phyloP scores from a whole-genome alignment of 2,888 invertebrate genomes.

The Ernsta delagoae region DNA sequence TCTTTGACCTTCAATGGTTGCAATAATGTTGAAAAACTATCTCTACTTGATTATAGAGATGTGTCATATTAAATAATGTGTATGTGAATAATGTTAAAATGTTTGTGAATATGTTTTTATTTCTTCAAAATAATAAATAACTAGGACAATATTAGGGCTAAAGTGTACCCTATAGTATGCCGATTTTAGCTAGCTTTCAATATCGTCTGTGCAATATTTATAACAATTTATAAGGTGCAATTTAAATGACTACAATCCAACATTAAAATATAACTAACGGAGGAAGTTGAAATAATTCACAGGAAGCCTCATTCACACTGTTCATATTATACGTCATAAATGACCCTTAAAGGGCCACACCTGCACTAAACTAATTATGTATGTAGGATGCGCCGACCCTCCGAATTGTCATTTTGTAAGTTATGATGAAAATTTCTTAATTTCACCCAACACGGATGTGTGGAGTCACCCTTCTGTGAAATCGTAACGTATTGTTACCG shows the following conservation, averaged over 20 bases:
- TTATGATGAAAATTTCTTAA: conserved; percentile 27
- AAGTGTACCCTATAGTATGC: no score
- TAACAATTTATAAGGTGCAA: not conserved
- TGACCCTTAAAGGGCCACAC: conserved; percentile 28
- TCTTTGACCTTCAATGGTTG: not conserved
- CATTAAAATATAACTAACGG: conserved; percentile 3
- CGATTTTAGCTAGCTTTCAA: no score
- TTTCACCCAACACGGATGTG: conserved; percentile 29
- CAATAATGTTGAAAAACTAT: not conserved
- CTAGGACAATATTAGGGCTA: no score
- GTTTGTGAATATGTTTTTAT: no score
- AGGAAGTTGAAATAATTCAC: conserved; percentile 3
- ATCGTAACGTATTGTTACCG: conserved; percentile 17
- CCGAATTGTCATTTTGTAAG: conserved; percentile 28
- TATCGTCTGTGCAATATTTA: no score
- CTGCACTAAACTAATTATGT: conserved; percentile 25
- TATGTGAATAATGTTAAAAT: no score
- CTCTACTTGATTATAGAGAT: no score
- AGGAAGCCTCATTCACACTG: no score
- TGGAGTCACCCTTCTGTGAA: conserved; percentile 31
- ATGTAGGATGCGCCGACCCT: conserved; percentile 23
- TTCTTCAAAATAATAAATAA: no score
- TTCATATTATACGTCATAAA: conserved; percentile 16
- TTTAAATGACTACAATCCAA: not conserved
- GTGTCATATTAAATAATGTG: no score